Base-by-base conservation (phyloP, 2,888 invertebrate species). In the Cistogaster globosa region DNA sequence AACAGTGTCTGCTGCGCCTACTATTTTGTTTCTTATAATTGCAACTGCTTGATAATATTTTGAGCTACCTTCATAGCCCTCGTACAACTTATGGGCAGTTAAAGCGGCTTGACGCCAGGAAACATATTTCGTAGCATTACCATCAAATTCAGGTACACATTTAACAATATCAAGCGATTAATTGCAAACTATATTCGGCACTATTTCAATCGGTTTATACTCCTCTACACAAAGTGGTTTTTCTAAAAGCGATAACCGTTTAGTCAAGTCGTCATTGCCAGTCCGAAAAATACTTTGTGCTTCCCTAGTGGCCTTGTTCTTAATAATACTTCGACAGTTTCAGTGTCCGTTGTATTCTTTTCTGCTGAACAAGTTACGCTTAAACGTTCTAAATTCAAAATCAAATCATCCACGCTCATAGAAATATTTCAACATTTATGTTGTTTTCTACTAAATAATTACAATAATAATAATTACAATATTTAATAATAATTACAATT, bases 21-120 rank as follows among this genome's bases (percentile, higher is more conserved):
- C 57, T 26, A 57, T n/a, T 16, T 22, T 69, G 5, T 69, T 69
- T n/a, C 74, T 38, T 57, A 74, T 58, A 20, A 72, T 80, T 18
- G 74, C 55, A 16, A 74, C 74, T 1, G 71, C 48, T 16, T 55
- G 63, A 42, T 79, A 79, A 55, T 79, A 71, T 12, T 45, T 79
- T 51, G 68, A 71, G 32, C 71, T 65, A 0, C 67, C 80, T 20
- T 72, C 58, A 75, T 42, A 69, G 18, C 38, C 5, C 20, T 68
- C 68, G 18, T 75, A 81, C 18, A 81, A 32, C 16, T 68, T 81
- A 55, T 75, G 81, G 9, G 81, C 75, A 7, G 75, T 75, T 22
- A 75, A 51, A 16, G 81, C 81, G 12, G 81, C 75, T 53, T 81
- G 74, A 8, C 79, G 71, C 81, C 81, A 81, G 14, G 81, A 81